These are phyloP conservation scores for Boloria selene DNA, from an alignment of 2,888 invertebrate species.

Conservation along the genomic window DNA sequence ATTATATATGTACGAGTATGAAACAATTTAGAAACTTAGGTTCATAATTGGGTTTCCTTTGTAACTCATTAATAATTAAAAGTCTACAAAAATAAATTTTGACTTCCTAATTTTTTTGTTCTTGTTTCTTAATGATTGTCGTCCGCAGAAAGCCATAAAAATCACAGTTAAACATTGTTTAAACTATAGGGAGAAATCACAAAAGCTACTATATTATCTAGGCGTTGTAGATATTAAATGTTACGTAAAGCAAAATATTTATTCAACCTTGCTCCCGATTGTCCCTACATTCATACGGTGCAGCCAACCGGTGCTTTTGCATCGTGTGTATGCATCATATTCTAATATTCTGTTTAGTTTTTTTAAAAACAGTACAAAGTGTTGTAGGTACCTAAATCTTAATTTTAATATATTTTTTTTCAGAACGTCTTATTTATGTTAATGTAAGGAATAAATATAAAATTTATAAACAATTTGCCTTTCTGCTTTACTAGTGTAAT, in stretches of 20 bases:
- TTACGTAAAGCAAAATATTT: conserved; percentile 37
- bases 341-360: conserved; percentile 46
- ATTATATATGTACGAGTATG: not conserved
- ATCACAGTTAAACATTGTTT: not conserved
- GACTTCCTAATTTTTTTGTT: too few species aligned
- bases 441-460: too few species aligned
- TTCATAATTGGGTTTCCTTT: too few species aligned
- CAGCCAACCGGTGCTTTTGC: conserved; percentile 60
- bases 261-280: conserved; percentile 71
- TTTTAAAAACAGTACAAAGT: conserved; percentile 18
- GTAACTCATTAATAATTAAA: too few species aligned
- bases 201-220: conserved; percentile 11
- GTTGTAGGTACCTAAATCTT: too few species aligned
- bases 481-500: too few species aligned
- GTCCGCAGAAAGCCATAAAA: not conserved
- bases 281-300: conserved; percentile 60
- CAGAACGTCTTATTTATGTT: too few species aligned
- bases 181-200: not conserved
- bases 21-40: too few species aligned
- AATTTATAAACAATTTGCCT: too few species aligned
- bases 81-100: too few species aligned
- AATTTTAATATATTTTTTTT: too few species aligned
- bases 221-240: conserved; percentile 26
- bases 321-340: conserved; percentile 20
- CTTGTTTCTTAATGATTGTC: too few species aligned